A percentile compares a stretch with the other conserved stretches of the same genome.
Conservation (phyloP, 2,797 vertebrate species). For the Philypnodon macrostomus region DNA sequence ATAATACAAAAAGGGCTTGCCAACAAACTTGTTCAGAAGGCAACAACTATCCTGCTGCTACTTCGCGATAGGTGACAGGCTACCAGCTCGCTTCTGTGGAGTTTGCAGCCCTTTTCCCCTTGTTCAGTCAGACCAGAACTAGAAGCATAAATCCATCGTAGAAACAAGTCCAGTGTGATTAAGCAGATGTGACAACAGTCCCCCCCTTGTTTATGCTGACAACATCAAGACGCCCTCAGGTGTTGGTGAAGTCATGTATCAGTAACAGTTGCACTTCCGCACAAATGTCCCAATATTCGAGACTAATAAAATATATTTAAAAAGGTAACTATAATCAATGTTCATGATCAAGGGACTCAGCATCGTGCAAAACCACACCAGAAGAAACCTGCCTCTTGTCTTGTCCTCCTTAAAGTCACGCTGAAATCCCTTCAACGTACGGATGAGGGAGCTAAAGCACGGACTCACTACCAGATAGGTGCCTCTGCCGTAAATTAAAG, state of each 20-base stretch:
- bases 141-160: background rate
- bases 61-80: background rate
- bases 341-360: too few species aligned
- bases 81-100: background rate
- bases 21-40: conserved; percentile 43
- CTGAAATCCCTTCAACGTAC: conserved; percentile 7
- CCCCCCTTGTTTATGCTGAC: conserved; percentile 19
- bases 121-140: background rate
- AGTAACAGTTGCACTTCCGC: conserved; percentile 6
- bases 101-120: background rate
- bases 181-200: conserved; percentile 10
- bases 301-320: too few species aligned
- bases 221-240: conserved; percentile 2
- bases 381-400: background rate
- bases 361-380: background rate
- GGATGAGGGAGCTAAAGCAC: conserved; percentile 15
- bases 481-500: too few species aligned
- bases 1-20: background rate
- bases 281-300: background rate
- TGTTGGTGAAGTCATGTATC: too few species aligned
- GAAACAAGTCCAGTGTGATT: background rate
- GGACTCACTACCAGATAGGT: conserved; percentile 21
- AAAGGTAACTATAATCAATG: too few species aligned
- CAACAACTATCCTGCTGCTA: conserved; percentile 20
- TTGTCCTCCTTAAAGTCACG: conserved; percentile 19